Evolutionary conservation across 2,113 vertebrate species (phyloP), one percentile per base, ranked within the genome.

Genomic region (Lutjanus erythropterus): DNA sequence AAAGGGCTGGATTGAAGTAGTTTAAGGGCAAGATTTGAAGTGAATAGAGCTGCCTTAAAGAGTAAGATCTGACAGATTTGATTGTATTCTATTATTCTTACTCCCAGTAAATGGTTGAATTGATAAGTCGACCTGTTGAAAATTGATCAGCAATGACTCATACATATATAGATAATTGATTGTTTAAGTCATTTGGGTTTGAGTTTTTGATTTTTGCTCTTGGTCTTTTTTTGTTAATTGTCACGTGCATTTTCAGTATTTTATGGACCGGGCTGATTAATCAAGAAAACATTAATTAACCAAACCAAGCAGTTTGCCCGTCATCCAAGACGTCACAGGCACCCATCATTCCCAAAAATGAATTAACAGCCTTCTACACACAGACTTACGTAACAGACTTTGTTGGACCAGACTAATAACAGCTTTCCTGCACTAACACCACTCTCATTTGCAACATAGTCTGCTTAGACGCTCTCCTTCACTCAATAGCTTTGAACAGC

Each of bases 301-400:
- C 27, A 53, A 55, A 61, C 8, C 1, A 19, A 31, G 23, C 55
- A n/a, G 41, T 68, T 27, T 10, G 2, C 29, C 21, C 9, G 27
- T 1, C n/a, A 31, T 59, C 9, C 44, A 50, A 44, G 19, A 16
- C 18, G 8, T 41, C 29, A 29, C 2, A 23, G 14, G 23, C 16
- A 56, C 25, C n/a, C 18, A n/a, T 65, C 39, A 23, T 72, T 41
- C 49, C 25, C 42, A 41, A 66, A 65, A 52, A 42, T 67, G 21
- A 60, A 50, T 35, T 5, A 25, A 68, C 18, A 74, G 35, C 19
- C 19, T 27, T 67, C 18, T 21, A 1, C 27, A 68, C 37, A 61
- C 23, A 60, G 3, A 50, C 61, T 5, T 58, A 29, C 49, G 23
- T 47, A 35, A 66, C 37, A 41, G 31, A 64, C 16, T 27, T 25